These are phyloP conservation scores for Eucera pruinosa DNA, from an alignment of 2,888 invertebrate genomes.

Conservation along the genomic window DNA sequence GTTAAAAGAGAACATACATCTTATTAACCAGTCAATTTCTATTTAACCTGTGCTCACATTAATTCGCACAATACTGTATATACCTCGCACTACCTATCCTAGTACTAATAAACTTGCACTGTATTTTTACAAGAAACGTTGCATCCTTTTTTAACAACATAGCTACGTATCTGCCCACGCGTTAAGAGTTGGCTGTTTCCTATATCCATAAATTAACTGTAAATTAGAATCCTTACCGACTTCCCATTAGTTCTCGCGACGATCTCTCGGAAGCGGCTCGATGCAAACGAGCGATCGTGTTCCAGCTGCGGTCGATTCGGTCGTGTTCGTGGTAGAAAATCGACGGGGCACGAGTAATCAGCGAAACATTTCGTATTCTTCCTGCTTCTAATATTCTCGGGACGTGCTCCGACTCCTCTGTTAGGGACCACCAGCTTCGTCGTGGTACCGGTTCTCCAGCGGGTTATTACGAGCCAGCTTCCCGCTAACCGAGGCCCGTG, in stretches of 20 bases:
- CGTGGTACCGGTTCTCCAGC: slow-evolving; percentile 74
- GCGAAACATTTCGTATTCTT: slow-evolving; percentile 71
- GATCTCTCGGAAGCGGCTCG: slow-evolving; percentile 1
- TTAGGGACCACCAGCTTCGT: slow-evolving; percentile 75
- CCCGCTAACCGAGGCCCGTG: slow-evolving; percentile 59
- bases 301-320: slow-evolving; percentile 37
- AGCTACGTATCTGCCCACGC: too few species aligned
- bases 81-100: too few species aligned
- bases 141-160: too few species aligned
- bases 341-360: slow-evolving; percentile 67
- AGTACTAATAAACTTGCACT: too few species aligned
- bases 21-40: too few species aligned
- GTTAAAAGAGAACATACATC: too few species aligned
- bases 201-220: background rate
- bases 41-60: too few species aligned
- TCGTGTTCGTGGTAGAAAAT: slow-evolving; percentile 44
- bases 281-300: slow-evolving; percentile 46
- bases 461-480: slow-evolving; percentile 73
- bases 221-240: slow-evolving; percentile 16
- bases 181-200: too few species aligned
- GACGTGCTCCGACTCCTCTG: slow-evolving; percentile 74
- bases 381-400: slow-evolving; percentile 75
- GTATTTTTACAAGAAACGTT: too few species aligned
- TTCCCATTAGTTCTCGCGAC: background rate
- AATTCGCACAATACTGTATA: too few species aligned